phyloP scores from a whole-genome alignment of 2,888 invertebrate species.

The Lycia hirtaria region DNA sequence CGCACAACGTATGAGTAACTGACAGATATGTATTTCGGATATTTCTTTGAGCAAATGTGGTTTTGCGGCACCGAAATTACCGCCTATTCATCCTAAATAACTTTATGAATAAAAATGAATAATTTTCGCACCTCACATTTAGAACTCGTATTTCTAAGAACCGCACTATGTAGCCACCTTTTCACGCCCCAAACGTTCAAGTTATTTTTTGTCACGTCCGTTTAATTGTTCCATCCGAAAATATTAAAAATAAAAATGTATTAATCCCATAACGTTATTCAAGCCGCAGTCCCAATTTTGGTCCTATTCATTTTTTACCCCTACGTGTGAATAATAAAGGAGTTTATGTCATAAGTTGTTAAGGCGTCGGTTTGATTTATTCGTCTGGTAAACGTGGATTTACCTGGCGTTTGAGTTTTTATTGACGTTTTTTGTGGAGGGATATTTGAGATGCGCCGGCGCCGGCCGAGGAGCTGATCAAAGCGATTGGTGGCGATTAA shows the following conservation, averaged over 20 bases:
- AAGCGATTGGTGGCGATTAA: slow-evolving; percentile 73
- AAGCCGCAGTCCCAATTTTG: slow-evolving; percentile 50
- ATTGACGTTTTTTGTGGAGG: slow-evolving; percentile 58
- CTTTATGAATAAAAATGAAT: slow-evolving; percentile 40
- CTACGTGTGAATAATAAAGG: slow-evolving; percentile 76
- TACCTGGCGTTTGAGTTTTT: slow-evolving; percentile 70
- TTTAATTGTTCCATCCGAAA: slow-evolving; percentile 74
- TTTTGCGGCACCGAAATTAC: slow-evolving; percentile 32
- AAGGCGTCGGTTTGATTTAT: slow-evolving; percentile 74
- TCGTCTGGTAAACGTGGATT: slow-evolving; percentile 53
- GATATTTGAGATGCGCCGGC: slow-evolving; percentile 59
- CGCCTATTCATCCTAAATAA: slow-evolving; percentile 36
- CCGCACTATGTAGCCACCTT: slow-evolving; percentile 41
- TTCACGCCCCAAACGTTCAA: slow-evolving; percentile 39
- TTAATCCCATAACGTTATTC: slow-evolving; percentile 77
- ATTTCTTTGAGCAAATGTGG: slow-evolving; percentile 14
- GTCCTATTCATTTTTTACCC: slow-evolving; percentile 55
- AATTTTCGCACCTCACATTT: slow-evolving; percentile 47
- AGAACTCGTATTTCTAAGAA: slow-evolving; percentile 50
- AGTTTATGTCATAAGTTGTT: slow-evolving; percentile 81
- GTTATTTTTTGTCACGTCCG: slow-evolving; percentile 73
- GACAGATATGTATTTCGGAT: neutral
- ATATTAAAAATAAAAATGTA: slow-evolving; percentile 65
- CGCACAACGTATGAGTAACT: slow-evolving; percentile 3
- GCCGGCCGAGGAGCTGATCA: slow-evolving; percentile 66